A percentile compares a stretch with the other conserved stretches of the same genome.
These are phyloP conservation scores for Fabriciana adippe DNA, from an alignment of 2,888 invertebrate species.

Conservation along the genomic window DNA sequence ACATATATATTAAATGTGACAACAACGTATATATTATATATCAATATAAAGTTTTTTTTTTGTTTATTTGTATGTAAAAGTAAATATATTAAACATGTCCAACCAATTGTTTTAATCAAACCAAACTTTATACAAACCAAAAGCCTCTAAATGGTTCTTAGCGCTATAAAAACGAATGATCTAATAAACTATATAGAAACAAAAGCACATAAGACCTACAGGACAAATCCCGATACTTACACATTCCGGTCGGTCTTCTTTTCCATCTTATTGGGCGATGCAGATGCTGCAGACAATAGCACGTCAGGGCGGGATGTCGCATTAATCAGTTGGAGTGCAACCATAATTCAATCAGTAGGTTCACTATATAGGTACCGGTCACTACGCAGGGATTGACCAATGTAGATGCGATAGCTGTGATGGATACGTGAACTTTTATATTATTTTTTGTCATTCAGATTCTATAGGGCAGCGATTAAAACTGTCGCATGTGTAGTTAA, in stretches of 20 bases:
- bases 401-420: slow-evolving; percentile 48
- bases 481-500: background rate
- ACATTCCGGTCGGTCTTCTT: slow-evolving; percentile 50
- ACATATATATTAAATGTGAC: too few species aligned
- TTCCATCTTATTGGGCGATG: slow-evolving; percentile 67
- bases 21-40: too few species aligned
- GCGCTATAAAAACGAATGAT: background rate
- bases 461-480: background rate
- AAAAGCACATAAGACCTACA: slow-evolving; percentile 29
- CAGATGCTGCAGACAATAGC: slow-evolving; percentile 78
- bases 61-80: too few species aligned
- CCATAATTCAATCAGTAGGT: slow-evolving; percentile 77
- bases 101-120: too few species aligned
- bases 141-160: too few species aligned
- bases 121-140: too few species aligned
- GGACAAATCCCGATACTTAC: slow-evolving; percentile 51
- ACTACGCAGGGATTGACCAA: slow-evolving; percentile 68
- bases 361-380: slow-evolving; percentile 52
- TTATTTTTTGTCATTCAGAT: slow-evolving; percentile 2
- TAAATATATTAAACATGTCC: too few species aligned
- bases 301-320: slow-evolving; percentile 76
- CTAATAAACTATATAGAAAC: slow-evolving; percentile 11
- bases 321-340: slow-evolving; percentile 79
- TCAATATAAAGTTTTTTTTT: too few species aligned
- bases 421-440: slow-evolving; percentile 28